Base-by-base conservation (phyloP, 2,113 vertebrate genomes). In the Tamias sibiricus region DNA sequence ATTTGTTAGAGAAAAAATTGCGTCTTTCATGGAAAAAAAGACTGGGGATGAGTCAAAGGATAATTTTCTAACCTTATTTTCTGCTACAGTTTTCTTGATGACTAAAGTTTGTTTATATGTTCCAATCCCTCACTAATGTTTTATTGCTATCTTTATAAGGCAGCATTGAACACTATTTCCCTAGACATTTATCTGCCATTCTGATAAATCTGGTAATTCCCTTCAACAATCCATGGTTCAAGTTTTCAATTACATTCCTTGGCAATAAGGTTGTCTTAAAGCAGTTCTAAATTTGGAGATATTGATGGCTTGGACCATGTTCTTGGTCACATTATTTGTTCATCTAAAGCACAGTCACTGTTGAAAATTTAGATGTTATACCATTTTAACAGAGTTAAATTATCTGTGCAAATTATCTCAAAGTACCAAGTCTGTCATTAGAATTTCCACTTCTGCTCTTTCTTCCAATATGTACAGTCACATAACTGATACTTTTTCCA, bases 391-490 rank as follows among this genome's bases (percentile, higher is more conserved):
- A 49, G 8, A 91, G 44, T 66, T 83, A 22, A 52, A 8, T 64
- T 54, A 37, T 28, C 14, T 81, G 0, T 49, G 4, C 72, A 82
- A 95, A 26, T 95, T 84, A 83, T 74, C 74, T 44, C 47, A 75
- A n/a, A 2, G 0, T 84, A 28, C 11, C 22, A 26, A 93, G 57
- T 8, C 37, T 57, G 26, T 20, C 57, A 47, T 4, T 19, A 2
- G 35, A 57, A 37, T 96, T 96, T 95, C 12, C 88, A 16, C 68
- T 97, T 97, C 76, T 96, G 68, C 24, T 95, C 64, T 96, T 96
- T 95, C 68, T 40, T 89, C 42, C 14, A 93, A 82, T 26, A 13
- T 35, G 76, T 8, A 76, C 32, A 80, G 19, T 49, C 87, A 97
- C 44, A 94, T 69, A 96, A 59, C 66, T 90, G 95, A 35, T n/a